phyloP scores from a whole-genome alignment of 1,140 invertebrate species.

The Lamellibrachia luymesi region DNA sequence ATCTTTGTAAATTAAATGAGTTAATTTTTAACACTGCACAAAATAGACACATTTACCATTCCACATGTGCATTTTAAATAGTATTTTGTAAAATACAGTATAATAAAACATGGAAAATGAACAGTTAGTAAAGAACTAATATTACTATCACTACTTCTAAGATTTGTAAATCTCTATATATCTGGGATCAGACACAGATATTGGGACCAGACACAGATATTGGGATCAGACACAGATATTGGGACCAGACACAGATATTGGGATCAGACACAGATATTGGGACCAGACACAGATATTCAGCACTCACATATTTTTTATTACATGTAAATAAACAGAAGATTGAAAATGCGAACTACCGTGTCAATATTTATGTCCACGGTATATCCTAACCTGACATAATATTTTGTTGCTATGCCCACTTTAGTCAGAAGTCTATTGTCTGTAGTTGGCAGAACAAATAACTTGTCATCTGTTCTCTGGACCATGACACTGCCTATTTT shows the following conservation, averaged over 20 bases:
- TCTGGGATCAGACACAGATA: no score
- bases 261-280: no score
- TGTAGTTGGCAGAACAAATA: no score
- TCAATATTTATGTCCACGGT: neutral
- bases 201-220: no score
- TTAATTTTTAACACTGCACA: neutral
- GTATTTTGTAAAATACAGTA: neutral
- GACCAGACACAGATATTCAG: no score
- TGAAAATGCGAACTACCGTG: neutral
- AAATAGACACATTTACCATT: neutral
- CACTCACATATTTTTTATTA: neutral
- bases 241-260: no score
- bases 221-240: no score
- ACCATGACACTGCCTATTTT: neutral
- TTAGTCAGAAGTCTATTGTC: no score
- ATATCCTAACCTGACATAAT: neutral
- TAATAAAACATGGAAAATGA: neutral
- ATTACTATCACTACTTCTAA: neutral
- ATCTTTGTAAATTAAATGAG: no score
- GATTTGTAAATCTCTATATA: neutral
- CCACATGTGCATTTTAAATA: neutral
- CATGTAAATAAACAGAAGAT: neutral
- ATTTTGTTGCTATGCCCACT: neutral
- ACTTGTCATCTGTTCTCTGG: no score
- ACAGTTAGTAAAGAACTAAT: neutral